A percentile compares a stretch with the other conserved stretches of the same genome.
Evolutionary conservation across 2,113 vertebrate species (phyloP).

Genomic region (Lethenteron camtschaticum): DNA sequence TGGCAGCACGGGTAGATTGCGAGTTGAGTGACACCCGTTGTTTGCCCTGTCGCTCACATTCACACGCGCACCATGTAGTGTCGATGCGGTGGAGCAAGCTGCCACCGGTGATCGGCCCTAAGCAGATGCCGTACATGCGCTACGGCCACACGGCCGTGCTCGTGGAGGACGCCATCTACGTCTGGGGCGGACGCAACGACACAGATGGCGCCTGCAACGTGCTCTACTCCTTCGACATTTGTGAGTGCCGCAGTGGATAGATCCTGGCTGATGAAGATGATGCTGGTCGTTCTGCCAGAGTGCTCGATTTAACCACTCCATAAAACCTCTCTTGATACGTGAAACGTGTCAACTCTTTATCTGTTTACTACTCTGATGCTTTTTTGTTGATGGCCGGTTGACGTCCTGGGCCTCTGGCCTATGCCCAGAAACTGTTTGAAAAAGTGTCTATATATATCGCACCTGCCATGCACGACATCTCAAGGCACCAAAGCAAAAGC

Average conservation of each 20-base stretch:
- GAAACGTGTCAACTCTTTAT: too few relatives aligned
- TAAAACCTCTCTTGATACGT: too few relatives aligned
- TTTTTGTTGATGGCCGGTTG: too few relatives aligned
- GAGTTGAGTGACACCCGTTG: not conserved
- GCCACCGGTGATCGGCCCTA: slow-evolving; percentile 26
- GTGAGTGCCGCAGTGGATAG: slow-evolving; percentile 34
- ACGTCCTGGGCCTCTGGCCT: too few relatives aligned
- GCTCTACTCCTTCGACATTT: slow-evolving; percentile 87
- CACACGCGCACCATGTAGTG: slow-evolving; percentile 26
- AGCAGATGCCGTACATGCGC: slow-evolving; percentile 88
- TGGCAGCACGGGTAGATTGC: too few relatives aligned
- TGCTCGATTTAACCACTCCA: not conserved
- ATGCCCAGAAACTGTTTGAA: too few relatives aligned
- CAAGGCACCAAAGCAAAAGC: too few relatives aligned
- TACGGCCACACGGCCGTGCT: slow-evolving; percentile 92
- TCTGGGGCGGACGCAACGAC: slow-evolving; percentile 92
- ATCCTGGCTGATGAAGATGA: not conserved
- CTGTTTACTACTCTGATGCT: too few relatives aligned
- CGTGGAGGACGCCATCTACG: slow-evolving; percentile 70
- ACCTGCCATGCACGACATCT: too few relatives aligned
- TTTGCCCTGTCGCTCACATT: not conserved
- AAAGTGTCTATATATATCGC: too few relatives aligned
- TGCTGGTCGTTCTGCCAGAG: not conserved
- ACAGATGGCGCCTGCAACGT: slow-evolving; percentile 93
- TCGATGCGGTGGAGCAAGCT: slow-evolving; percentile 88